phyloP scores from a whole-genome alignment of 2,797 vertebrate genomes.

The Caiman crocodilus region DNA sequence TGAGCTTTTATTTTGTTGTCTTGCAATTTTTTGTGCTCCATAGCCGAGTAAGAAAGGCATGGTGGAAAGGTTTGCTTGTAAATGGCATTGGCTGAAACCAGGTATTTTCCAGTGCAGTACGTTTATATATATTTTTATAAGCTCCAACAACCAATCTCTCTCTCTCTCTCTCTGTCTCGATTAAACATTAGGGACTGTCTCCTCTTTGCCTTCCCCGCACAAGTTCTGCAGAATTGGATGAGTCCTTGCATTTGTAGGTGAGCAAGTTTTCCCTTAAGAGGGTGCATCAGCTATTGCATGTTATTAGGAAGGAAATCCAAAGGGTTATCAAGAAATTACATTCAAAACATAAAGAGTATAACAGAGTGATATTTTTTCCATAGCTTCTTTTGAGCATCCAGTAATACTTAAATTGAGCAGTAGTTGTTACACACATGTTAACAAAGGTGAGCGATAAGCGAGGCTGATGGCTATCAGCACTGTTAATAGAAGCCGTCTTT shows the following conservation, averaged over 20 bases:
- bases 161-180: conserved; percentile 32
- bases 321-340: conserved; percentile 53
- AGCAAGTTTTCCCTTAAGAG: conserved; percentile 50
- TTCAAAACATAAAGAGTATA: conserved; percentile 37
- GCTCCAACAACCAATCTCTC: conserved; percentile 54
- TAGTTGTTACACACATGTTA: background rate
- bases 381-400: conserved; percentile 65
- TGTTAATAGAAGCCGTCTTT: background rate
- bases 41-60: conserved; percentile 61
- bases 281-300: conserved; percentile 30
- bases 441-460: background rate
- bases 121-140: conserved; percentile 30
- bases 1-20: background rate
- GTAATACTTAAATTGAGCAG: conserved; percentile 62
- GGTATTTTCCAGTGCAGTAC: accelerated
- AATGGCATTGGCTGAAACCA: conserved; percentile 36
- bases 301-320: conserved; percentile 55
- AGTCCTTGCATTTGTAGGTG: conserved; percentile 46
- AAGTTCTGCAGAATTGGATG: conserved; percentile 52
- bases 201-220: conserved; percentile 29
- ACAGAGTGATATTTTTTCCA: conserved; percentile 30
- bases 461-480: background rate
- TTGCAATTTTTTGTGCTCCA: conserved; percentile 39
- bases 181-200: conserved; percentile 25
- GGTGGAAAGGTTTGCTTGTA: conserved; percentile 55